Base-by-base conservation (phyloP, 2,888 invertebrate species). In the Mesochorus sp. region DNA sequence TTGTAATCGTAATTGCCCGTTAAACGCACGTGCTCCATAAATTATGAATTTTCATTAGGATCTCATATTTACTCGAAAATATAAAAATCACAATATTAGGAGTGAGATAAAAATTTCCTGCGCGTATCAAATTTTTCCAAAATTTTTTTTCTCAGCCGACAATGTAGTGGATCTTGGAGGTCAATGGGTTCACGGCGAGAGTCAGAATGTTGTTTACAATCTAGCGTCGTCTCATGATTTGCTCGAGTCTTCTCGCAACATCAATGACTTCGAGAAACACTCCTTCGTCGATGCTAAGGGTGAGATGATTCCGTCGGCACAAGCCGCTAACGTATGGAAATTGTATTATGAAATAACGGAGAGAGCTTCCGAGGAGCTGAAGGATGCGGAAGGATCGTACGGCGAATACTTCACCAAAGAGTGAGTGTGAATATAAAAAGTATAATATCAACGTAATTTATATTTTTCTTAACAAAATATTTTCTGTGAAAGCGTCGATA, bases 121-220 rank as follows among this genome's bases (percentile, higher is more conserved):
- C n/a, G n/a, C n/a, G n/a, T n/a, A n/a, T n/a, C n/a, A 3, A 17
- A 17, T n/a, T 37, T 71, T 62, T 59, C n/a, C 8, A 44, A 39
- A 19, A 21, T 42, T 67, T 6, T 37, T 74, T 64, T 53, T 47
- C 70, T 44, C 73, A 91, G 91, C 92, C 0, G 93, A 93, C 0
- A 93, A 92, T 79, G 90, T 93, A 3, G 91, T 96, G 3, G 96
- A 96, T 87, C 85, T 96, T 59, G 96, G 96, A 0, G 96, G 95
- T 51, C 95, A 96, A 82, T 96, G 96, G 96, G 95, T 95, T 70
- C 95, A 96, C 82, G 96, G 96, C 0, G 94, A 95, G 87, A 91
- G 93, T 86, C 92, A 92, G 53, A 94, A 95, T 89, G 84, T 93
- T 21, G 93, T 95, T 0, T 94, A 92, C 83, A 91, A 94, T 44